phyloP scores from a whole-genome alignment of 2,888 invertebrate genomes.

The Erebia ligea region DNA sequence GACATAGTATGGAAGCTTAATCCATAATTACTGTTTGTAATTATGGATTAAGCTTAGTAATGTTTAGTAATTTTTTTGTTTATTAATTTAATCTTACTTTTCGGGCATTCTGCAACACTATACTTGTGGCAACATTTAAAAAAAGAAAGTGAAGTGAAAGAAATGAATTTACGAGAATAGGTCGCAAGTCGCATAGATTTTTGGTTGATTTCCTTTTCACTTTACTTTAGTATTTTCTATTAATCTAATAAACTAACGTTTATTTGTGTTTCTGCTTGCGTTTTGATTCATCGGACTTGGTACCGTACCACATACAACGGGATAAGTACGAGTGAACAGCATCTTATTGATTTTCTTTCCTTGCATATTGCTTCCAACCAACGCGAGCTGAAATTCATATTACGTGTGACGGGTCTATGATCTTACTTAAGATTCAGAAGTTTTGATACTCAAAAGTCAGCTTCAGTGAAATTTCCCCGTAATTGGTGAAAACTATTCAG shows the following conservation, averaged over 20 bases:
- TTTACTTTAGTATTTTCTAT: slow-evolving; percentile 78
- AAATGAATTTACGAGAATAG: slow-evolving; percentile 83
- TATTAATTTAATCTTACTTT: not conserved
- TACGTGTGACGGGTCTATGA: slow-evolving; percentile 63
- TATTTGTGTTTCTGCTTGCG: slow-evolving; percentile 74
- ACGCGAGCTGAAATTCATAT: slow-evolving; percentile 78
- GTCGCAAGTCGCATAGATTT: slow-evolving; percentile 82
- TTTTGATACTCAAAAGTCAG: slow-evolving; percentile 53
- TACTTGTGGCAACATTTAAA: slow-evolving; percentile 72
- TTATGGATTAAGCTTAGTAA: too few species aligned
- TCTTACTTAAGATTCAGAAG: slow-evolving; percentile 60
- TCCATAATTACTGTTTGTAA: too few species aligned
- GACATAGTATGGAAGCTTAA: too few species aligned
- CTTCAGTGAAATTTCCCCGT: slow-evolving; percentile 60
- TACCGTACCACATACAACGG: slow-evolving; percentile 67
- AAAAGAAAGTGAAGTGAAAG: slow-evolving; percentile 82
- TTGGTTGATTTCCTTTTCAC: slow-evolving; percentile 83
- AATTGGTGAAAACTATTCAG: slow-evolving; percentile 64
- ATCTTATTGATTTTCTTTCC: slow-evolving; percentile 84
- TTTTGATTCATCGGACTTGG: slow-evolving; percentile 74
- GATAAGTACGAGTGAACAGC: slow-evolving; percentile 80
- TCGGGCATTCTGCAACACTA: slow-evolving; percentile 25
- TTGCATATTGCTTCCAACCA: slow-evolving; percentile 82
- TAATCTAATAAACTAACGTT: slow-evolving; percentile 80
- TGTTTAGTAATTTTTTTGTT: not conserved